Evolutionary conservation across 2,797 vertebrate species (phyloP).

Genomic region (Lacerta viridis): DNA sequence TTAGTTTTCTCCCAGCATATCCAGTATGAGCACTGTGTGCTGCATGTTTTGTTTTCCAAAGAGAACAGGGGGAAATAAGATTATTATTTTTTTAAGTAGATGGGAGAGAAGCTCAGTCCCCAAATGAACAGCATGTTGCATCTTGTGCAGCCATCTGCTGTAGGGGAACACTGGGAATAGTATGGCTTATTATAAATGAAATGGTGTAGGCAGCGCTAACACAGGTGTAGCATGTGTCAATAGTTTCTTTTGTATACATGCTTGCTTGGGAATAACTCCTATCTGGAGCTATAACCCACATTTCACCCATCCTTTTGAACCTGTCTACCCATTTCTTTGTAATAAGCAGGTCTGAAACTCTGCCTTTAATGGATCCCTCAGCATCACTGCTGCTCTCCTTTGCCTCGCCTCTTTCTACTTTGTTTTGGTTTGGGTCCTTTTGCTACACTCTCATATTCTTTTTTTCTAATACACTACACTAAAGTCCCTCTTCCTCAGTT

Average conservation of each 20-base stretch:
- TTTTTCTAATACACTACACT: not conserved
- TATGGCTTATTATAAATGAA: slow-evolving; percentile 64
- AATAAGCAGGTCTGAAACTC: slow-evolving; percentile 12
- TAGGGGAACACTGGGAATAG: slow-evolving; percentile 61
- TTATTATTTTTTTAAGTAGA: not conserved
- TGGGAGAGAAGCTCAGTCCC: slow-evolving; percentile 39
- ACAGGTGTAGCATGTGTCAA: slow-evolving; percentile 44
- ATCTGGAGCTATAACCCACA: slow-evolving; percentile 4
- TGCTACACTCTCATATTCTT: not conserved
- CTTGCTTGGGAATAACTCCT: slow-evolving; percentile 4
- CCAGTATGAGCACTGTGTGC: not conserved
- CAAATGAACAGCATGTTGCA: slow-evolving; percentile 68
- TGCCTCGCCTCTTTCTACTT: slow-evolving; percentile 18
- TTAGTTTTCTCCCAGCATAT: not conserved
- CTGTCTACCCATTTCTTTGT: slow-evolving; percentile 26
- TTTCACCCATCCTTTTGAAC: not conserved
- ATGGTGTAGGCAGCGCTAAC: slow-evolving; percentile 53
- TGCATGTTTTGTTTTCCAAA: slow-evolving; percentile 8
- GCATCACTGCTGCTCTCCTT: slow-evolving; percentile 29
- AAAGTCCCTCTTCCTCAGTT: not conserved
- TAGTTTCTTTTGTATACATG: slow-evolving; percentile 17
- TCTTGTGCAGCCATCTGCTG: slow-evolving; percentile 73
- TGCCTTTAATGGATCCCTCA: slow-evolving; percentile 20
- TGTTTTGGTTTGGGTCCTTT: not conserved
- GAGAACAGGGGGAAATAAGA: not conserved